phyloP scores from a whole-genome alignment of 2,888 invertebrate species.

The Cacoxenus indagator region DNA sequence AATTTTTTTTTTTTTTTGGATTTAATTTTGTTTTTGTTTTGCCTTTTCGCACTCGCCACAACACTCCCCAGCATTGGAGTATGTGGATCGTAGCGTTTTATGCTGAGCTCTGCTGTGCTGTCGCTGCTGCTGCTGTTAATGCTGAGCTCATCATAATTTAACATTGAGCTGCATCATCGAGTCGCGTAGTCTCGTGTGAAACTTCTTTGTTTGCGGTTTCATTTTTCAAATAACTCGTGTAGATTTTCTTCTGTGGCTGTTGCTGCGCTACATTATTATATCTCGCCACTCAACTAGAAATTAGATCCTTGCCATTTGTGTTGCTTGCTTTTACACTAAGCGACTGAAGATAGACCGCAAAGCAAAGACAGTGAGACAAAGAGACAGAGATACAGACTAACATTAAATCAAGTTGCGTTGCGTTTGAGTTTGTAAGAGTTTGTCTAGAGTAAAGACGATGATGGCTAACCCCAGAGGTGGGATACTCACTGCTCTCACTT shows the following conservation, averaged over 20 bases:
- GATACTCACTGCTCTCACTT: neutral
- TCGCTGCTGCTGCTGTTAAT: neutral
- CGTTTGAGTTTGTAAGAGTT: neutral
- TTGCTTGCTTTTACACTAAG: neutral
- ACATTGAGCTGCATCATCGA: neutral
- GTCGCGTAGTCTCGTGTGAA: constrained; percentile 34
- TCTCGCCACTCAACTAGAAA: constrained; percentile 30
- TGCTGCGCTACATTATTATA: constrained; percentile 4
- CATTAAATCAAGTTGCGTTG: too few relatives aligned
- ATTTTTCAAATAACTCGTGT: constrained; percentile 31
- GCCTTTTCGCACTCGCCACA: too few relatives aligned
- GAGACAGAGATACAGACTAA: too few relatives aligned
- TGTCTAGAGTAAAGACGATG: neutral
- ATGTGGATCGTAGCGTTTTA: neutral
- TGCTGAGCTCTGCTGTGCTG: neutral
- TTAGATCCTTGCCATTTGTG: constrained; percentile 34
- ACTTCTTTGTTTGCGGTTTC: constrained; percentile 36
- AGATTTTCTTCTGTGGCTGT: neutral
- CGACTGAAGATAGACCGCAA: neutral
- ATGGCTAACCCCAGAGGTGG: constrained; percentile 1
- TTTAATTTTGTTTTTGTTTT: neutral
- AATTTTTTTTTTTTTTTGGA: neutral
- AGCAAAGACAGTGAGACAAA: neutral
- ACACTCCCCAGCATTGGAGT: too few relatives aligned
- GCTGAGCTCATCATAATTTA: constrained; percentile 20